These are phyloP conservation scores for Parasteatoda lunata DNA, from an alignment of 2,888 invertebrate genomes.

Conservation along the genomic window DNA sequence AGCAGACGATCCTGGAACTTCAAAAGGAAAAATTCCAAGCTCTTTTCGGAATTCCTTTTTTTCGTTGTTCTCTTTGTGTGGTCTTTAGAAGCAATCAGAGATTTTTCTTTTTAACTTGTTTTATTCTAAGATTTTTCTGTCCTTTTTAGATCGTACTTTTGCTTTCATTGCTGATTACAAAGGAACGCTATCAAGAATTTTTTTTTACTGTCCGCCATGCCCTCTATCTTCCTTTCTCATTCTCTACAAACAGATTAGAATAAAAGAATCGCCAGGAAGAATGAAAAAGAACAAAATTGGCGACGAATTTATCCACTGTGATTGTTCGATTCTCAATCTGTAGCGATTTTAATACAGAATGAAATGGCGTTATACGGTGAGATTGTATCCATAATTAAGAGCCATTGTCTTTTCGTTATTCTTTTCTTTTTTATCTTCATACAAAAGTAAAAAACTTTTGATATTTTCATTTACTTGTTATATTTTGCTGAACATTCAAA, in stretches of 20 bases:
- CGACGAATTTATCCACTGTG: conserved; percentile 31
- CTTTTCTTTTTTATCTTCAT: not conserved
- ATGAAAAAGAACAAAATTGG: not conserved
- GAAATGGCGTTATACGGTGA: conserved; percentile 8
- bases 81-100: conserved; percentile 63
- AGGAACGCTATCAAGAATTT: conserved; percentile 40
- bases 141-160: conserved; percentile 44
- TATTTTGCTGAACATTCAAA: too few relatives aligned
- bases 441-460: not conserved
- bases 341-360: conserved; percentile 28
- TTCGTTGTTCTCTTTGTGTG: conserved; percentile 57
- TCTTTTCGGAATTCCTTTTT: conserved; percentile 10
- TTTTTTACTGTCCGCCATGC: not conserved
- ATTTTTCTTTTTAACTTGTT: conserved; percentile 7
- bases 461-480: not conserved
- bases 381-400: not conserved
- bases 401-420: conserved; percentile 1
- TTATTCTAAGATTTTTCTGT: conserved; percentile 23
- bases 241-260: conserved; percentile 57
- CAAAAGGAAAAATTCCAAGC: conserved; percentile 31
- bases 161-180: conserved; percentile 61
- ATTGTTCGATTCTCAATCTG: conserved; percentile 31
- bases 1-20: conserved; percentile 49
- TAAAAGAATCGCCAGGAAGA: not conserved
- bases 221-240: not conserved